phyloP scores from a whole-genome alignment of 2,113 vertebrate species.

The Cinclus cinclus region DNA sequence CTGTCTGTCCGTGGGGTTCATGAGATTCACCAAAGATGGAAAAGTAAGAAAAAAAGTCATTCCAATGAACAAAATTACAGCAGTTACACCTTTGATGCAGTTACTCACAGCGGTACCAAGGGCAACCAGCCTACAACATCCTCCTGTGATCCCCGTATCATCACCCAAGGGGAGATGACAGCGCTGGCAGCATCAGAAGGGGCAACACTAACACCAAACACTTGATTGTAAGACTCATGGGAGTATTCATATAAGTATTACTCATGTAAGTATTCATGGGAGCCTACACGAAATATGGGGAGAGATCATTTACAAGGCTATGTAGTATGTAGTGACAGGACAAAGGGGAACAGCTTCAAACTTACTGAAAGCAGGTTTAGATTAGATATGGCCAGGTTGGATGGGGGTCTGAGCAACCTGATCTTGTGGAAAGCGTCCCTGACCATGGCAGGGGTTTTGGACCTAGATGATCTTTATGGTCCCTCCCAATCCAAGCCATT shows the following conservation, averaged over 20 bases:
- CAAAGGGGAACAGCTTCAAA: background rate
- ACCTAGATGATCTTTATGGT: background rate
- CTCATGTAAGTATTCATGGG: background rate
- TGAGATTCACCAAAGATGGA: background rate
- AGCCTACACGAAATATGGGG: background rate
- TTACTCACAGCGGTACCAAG: background rate
- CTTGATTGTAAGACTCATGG: background rate
- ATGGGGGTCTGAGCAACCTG: background rate
- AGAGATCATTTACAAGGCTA: background rate
- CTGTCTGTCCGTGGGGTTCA: background rate
- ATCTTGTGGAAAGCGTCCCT: too few species aligned
- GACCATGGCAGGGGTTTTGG: rapidly evolving
- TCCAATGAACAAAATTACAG: background rate
- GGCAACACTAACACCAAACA: background rate
- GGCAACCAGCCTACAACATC: background rate
- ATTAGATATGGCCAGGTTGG: background rate
- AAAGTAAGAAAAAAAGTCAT: background rate
- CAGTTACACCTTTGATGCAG: background rate
- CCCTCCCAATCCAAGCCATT: background rate
- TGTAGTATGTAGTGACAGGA: background rate
- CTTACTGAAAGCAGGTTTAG: background rate
- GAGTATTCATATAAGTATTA: too few species aligned
- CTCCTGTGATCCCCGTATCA: background rate
- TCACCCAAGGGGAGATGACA: background rate
- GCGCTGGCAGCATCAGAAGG: background rate